Conservation (phyloP, 1,140 invertebrate species). For the Globodera rostochiensis region DNA sequence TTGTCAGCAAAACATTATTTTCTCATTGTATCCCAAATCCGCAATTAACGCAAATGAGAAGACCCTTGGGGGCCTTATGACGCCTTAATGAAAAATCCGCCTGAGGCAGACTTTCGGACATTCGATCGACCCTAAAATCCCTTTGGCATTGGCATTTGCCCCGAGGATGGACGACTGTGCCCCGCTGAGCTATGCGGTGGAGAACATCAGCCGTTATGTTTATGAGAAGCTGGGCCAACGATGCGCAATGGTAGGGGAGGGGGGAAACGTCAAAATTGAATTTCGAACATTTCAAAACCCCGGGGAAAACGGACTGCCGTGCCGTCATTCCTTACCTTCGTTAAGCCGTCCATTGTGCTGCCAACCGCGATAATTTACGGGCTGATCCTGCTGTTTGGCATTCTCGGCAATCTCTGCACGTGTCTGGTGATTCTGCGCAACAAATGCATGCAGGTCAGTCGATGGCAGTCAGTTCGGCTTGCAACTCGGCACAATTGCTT, state of each 20-base stretch:
- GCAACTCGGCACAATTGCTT: constrained; percentile 72
- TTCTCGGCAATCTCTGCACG: constrained; percentile 86
- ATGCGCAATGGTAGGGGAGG: constrained; percentile 45
- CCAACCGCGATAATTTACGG: constrained; percentile 57
- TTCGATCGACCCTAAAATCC: no score
- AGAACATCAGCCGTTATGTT: constrained; percentile 47
- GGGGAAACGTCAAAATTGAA: no score
- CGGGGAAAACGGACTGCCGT: constrained; percentile 12
- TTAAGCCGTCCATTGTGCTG: constrained; percentile 51
- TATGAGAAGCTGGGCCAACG: constrained; percentile 46
- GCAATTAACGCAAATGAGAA: neutral
- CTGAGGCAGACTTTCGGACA: neutral
- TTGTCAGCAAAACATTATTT: no score
- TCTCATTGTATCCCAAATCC: no score
- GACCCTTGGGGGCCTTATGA: neutral
- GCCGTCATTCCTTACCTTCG: neutral
- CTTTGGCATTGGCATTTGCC: neutral
- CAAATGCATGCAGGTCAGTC: constrained; percentile 76
- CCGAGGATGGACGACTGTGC: constrained; percentile 12
- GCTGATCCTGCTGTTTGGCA: constrained; percentile 76
- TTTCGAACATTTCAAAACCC: neutral
- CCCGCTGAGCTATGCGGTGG: constrained; percentile 36
- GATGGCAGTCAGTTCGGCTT: constrained; percentile 74
- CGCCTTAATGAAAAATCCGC: neutral
- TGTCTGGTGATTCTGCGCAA: constrained; percentile 88